Evolutionary conservation across 2,797 vertebrate species (phyloP).

Genomic region (Prionace glauca): DNA sequence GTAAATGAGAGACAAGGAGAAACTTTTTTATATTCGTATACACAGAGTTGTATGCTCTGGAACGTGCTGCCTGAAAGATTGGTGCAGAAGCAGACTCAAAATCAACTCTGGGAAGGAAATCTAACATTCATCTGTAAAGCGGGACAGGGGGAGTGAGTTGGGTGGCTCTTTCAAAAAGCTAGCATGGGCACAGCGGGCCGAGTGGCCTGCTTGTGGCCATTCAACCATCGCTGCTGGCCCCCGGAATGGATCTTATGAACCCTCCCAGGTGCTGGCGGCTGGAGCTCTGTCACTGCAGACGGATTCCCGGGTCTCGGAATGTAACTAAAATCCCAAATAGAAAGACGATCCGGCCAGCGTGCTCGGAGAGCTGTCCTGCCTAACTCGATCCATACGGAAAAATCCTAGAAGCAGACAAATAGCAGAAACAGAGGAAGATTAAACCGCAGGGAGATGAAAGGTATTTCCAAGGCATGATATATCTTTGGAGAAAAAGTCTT

Average conservation of each 20-base stretch:
- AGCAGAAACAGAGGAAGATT: not conserved
- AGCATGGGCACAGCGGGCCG: not conserved
- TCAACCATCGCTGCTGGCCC: not conserved
- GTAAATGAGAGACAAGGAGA: not conserved
- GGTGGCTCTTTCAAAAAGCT: too few relatives aligned
- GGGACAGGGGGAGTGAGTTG: not conserved
- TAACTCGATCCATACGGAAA: not conserved
- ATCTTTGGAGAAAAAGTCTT: not conserved
- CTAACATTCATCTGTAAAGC: not conserved
- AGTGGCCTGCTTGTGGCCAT: not conserved
- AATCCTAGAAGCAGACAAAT: not conserved
- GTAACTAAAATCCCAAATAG: not conserved
- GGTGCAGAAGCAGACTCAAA: not conserved
- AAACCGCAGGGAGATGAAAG: conserved; percentile 17
- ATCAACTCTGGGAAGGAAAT: not conserved
- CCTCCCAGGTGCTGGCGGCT: not conserved
- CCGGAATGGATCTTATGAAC: not conserved
- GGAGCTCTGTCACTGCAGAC: not conserved
- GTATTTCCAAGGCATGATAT: not conserved
- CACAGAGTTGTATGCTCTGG: not conserved
- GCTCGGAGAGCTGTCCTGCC: too few relatives aligned
- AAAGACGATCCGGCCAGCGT: not conserved
- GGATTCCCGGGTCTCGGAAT: not conserved
- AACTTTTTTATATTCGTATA: not conserved
- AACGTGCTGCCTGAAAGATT: not conserved